These are phyloP conservation scores for Scophthalmus maximus DNA, from an alignment of 2,113 vertebrate species.

Conservation along the genomic window DNA sequence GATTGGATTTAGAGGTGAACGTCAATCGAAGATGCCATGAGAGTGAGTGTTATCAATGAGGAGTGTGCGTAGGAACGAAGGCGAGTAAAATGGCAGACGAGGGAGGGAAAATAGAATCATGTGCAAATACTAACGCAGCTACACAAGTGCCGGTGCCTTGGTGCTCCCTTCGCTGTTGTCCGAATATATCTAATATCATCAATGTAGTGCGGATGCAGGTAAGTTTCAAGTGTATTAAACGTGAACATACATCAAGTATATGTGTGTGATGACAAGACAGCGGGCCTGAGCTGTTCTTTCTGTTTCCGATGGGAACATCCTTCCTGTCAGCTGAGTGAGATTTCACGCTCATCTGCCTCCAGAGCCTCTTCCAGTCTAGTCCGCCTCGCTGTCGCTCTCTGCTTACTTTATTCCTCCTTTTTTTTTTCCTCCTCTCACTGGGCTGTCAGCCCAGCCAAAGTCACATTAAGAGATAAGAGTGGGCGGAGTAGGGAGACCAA, in stretches of 20 bases:
- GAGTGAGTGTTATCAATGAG: neutral
- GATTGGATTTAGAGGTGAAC: neutral
- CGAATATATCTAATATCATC: conserved; percentile 21
- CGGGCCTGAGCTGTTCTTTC: conserved; percentile 45
- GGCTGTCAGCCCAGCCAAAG: conserved; percentile 76
- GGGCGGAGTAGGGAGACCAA: conserved; percentile 77
- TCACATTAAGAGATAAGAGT: conserved; percentile 79
- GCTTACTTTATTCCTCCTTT: conserved; percentile 67
- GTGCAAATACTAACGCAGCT: neutral
- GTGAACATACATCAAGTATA: conserved; percentile 22
- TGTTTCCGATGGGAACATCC: conserved; percentile 64
- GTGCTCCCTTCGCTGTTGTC: neutral
- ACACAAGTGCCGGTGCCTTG: neutral
- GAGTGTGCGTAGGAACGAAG: neutral
- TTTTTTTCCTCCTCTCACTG: conserved; percentile 64
- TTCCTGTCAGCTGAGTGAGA: conserved; percentile 63
- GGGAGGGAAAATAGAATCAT: neutral
- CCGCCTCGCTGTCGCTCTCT: conserved; percentile 57
- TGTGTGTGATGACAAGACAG: conserved; percentile 46
- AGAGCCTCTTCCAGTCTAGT: conserved; percentile 58
- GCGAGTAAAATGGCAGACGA: neutral
- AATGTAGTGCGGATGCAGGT: conserved; percentile 14
- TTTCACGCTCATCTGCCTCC: conserved; percentile 72
- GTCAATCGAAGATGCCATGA: neutral
- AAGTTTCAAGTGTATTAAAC: conserved; percentile 12